Conservation (phyloP, 2,797 vertebrate species). For the Chrysocyon brachyurus region DNA sequence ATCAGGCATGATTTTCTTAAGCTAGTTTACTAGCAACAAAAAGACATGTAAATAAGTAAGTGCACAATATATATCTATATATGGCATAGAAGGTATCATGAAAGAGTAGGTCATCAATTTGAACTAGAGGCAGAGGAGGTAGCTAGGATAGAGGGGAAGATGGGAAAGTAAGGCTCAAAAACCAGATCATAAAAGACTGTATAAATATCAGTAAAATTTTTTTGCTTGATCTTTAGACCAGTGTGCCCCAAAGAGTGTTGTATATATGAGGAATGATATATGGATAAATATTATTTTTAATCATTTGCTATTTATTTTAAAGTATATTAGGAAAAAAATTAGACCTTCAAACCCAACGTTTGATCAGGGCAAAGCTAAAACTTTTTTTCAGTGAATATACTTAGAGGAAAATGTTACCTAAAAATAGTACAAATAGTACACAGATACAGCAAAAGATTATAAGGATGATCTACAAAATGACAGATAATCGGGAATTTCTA, state of each 20-base stretch:
- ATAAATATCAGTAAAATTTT: neutral
- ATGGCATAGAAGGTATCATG: neutral
- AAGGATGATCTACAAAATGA: neutral
- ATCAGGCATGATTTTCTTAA: slow-evolving; percentile 69
- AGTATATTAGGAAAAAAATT: neutral
- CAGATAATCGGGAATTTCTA: neutral
- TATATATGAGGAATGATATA: neutral
- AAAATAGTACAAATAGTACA: slow-evolving; percentile 18
- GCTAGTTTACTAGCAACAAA: neutral
- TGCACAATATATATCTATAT: neutral
- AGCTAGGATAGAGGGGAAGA: neutral
- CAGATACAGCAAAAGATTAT: slow-evolving; percentile 16
- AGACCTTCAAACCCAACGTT: neutral
- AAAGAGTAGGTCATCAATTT: neutral
- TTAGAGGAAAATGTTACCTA: slow-evolving; percentile 31
- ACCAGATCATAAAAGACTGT: neutral
- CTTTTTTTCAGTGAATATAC: slow-evolving; percentile 2
- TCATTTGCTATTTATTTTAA: slow-evolving; percentile 34
- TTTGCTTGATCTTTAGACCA: neutral
- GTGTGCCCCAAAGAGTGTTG: neutral
- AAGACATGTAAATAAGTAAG: neutral
- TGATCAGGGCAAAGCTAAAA: neutral
- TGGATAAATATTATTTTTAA: neutral
- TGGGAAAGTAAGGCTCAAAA: neutral
- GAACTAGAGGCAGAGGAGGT: neutral